Evolutionary conservation across 2,797 vertebrate genomes (phyloP).

Genomic region (Orientallactaga sibirica): DNA sequence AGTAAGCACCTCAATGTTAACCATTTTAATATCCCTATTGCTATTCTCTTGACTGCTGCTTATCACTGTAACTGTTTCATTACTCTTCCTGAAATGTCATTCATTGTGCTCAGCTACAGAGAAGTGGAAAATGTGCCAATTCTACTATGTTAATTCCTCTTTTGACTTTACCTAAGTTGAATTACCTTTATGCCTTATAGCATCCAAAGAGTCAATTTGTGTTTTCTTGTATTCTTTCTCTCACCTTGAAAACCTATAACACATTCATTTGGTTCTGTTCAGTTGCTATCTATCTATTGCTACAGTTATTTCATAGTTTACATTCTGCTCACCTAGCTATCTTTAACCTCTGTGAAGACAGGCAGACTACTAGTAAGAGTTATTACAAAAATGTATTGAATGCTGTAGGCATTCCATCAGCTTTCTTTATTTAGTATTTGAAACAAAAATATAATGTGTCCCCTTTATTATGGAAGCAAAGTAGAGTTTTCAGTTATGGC

Average conservation of each 20-base stretch:
- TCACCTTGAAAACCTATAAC: conserved; percentile 60
- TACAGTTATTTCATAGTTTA: conserved; percentile 67
- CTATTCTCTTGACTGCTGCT: background rate
- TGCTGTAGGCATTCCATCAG: conserved; percentile 42
- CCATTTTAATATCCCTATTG: background rate
- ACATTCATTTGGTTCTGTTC: conserved; percentile 59
- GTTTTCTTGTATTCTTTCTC: conserved; percentile 39
- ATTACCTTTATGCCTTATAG: conserved; percentile 37
- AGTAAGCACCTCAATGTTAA: background rate
- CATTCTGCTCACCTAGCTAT: conserved; percentile 37
- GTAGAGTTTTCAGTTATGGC: conserved; percentile 45
- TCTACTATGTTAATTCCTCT: background rate
- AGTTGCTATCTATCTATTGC: conserved; percentile 51
- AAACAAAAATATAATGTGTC: conserved; percentile 55
- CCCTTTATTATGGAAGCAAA: conserved; percentile 67
- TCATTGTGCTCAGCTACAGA: background rate
- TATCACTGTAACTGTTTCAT: background rate
- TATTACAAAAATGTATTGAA: conserved; percentile 73
- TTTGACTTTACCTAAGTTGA: conserved; percentile 59
- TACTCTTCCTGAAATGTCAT: no score
- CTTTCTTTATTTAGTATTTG: conserved; percentile 74
- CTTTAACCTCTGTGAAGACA: conserved; percentile 68
- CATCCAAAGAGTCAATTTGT: background rate
- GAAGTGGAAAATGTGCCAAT: background rate
- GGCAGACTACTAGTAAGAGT: conserved; percentile 61